Base-by-base conservation (phyloP, 2,797 vertebrate genomes). In the Botia almorhae region DNA sequence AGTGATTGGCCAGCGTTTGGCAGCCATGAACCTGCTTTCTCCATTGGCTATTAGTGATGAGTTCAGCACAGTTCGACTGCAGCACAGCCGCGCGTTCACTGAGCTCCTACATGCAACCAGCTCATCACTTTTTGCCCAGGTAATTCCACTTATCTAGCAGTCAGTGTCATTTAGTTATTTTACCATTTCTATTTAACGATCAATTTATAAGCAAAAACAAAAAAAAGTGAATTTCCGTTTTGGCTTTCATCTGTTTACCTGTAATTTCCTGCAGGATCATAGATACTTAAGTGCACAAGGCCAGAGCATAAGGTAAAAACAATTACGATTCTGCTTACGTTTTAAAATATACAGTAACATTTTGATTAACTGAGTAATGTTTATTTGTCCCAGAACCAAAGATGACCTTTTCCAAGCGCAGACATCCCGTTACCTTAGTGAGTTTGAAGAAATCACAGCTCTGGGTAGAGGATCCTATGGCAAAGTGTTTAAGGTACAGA, bases 381-480 rank as follows among this genome's bases (percentile, higher is more conserved):
- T 72, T 69, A 65, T 76, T 8, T 21, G 17, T 73, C 19, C 39
- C 84, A 95, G 94, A 85, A 85, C 88, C 0, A 94, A 91, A 63
- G 94, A 93, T 68, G 92, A 89, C 51, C 88, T 95, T 51, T 96
- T 97, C 82, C 96, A 98, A 91, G 93, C 95, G 0, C 97, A 98
- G 86, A 96, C 96, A 0, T 99, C 98, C 14, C 95, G 98, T 7
- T 99, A 97, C 85, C 91, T 98, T 56, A 96, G 95, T 91, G 98
- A 99, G 87, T 99, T 98, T 93, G 97, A 99, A 87, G 96, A 99
- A 90, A 76, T 96, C 55, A 89, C 92, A 63, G 86, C 90, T 81
- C 90, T 99, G 50, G 98, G 98, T 70, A 97, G 94, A 95, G 98
- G 98, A 81, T 95, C 97, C 6, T 98, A 98, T 43, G 98, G 98